These are phyloP conservation scores for Andrena camellia DNA, from an alignment of 2,888 invertebrate genomes.

Conservation along the genomic window DNA sequence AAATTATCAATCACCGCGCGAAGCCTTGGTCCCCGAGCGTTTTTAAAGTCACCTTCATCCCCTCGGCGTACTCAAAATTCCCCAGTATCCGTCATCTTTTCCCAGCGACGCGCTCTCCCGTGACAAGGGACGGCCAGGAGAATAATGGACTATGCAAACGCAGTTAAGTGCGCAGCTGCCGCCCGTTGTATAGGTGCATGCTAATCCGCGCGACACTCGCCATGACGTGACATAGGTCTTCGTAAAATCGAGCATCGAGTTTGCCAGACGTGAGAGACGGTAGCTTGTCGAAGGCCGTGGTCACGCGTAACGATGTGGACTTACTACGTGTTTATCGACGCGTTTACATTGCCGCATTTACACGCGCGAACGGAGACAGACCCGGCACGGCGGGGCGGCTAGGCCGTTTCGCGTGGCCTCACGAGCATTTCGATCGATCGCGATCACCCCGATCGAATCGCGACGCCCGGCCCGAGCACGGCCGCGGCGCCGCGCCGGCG, in stretches of 20 bases:
- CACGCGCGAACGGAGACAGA: constrained; percentile 53
- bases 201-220: constrained; percentile 52
- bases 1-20: constrained; percentile 5
- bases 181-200: constrained; percentile 31
- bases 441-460: constrained; percentile 48
- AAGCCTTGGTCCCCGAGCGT: neutral
- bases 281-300: constrained; percentile 63
- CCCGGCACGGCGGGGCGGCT: neutral
- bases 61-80: constrained; percentile 8
- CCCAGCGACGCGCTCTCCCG: neutral
- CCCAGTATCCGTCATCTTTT: constrained; percentile 1
- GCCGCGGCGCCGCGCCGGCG: neutral
- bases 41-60: neutral
- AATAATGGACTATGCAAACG: constrained; percentile 53
- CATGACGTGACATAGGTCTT: constrained; percentile 59
- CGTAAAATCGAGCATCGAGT: constrained; percentile 71
- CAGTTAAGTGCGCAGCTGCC: constrained; percentile 24
- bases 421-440: constrained; percentile 53
- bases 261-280: constrained; percentile 66
- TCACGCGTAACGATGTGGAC: constrained; percentile 74
- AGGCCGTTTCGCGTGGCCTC: constrained; percentile 25
- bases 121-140: constrained; percentile 20
- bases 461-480: neutral
- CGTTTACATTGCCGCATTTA: constrained; percentile 66
- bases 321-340: constrained; percentile 73